Evolutionary conservation across 2,113 vertebrate species (phyloP), one percentile per base, ranked within the genome.

Genomic region (Alouatta palliata): DNA sequence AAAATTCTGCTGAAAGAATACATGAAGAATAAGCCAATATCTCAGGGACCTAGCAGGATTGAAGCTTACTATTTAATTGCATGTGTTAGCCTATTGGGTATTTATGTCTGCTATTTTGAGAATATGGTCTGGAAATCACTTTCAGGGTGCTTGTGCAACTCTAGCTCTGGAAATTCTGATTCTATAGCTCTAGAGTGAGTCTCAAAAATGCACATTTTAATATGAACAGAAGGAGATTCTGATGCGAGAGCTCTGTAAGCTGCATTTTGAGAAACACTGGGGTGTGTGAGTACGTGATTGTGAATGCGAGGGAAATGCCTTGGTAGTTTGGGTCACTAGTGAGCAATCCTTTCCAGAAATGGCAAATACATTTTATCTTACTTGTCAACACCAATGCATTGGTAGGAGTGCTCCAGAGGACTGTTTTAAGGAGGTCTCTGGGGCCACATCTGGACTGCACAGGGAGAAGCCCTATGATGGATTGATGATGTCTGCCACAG

Each of bases 361-460:
- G 90, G 92, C 92, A 96, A 81, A 71, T 96, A 90, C 58, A 3
- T 95, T 97, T 97, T 92, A 97, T 97, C 95, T 97, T 94, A 87
- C 97, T 96, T 97, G 96, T 98, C 97, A 97, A 94, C 97, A 95
- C 97, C 90, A 90, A 90, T 95, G 75, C 90, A 45, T 70, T 70
- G 68, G 47, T 94, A 61, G 66, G 82, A 84, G 90, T 92, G 94
- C 76, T 96, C 92, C 90, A 37, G 90, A 92, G 77, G 73, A 76
- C 47, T 95, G 90, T 95, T 98, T 98, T 84, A 95, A 97, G 91
- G 94, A 97, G 96, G 97, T 98, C 96, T 97, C 92, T 68, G 77
- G 91, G 97, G 96, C 95, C 97, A 96, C 97, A 98, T 98, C 96
- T 98, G 97, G 97, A 90, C 90, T 77, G 79, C 92, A 95, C 90